Percentiles rank a stretch among this genome's conserved stretches.
phyloP scores from a whole-genome alignment of 2,797 vertebrate species.

The Sebastes steindachneri region DNA sequence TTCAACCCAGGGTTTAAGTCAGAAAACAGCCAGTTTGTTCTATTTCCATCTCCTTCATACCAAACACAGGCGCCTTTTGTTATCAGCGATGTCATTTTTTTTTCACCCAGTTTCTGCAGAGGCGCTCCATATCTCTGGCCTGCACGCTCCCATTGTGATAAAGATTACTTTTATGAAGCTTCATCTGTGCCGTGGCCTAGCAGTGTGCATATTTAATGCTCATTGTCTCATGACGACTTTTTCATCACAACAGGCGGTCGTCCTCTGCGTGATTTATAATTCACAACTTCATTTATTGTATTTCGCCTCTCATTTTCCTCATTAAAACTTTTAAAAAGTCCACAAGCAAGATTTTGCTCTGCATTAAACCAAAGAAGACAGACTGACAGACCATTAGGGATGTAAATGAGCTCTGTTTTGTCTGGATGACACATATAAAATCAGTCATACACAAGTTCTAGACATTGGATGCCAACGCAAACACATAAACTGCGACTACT shows the following conservation, averaged over 20 bases:
- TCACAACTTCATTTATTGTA: constrained; percentile 32
- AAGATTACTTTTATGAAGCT: constrained; percentile 46
- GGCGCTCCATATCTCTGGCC: constrained; percentile 39
- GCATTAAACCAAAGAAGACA: constrained; percentile 4
- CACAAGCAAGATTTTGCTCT: constrained; percentile 27
- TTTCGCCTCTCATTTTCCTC: constrained; percentile 34
- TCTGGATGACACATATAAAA: background rate
- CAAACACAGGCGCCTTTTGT: constrained; percentile 25
- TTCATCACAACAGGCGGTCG: constrained; percentile 11
- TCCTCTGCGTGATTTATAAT: constrained; percentile 32
- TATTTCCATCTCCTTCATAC: constrained; percentile 25
- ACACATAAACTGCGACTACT: background rate
- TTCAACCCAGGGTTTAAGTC: constrained; percentile 26
- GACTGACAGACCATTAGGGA: constrained; percentile 10
- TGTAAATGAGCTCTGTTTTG: constrained; percentile 21
- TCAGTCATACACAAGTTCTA: background rate
- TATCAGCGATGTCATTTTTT: constrained; percentile 22
- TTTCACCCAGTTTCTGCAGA: background rate
- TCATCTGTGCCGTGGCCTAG: background rate
- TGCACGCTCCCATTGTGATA: constrained; percentile 42
- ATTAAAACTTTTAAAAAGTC: constrained; percentile 55
- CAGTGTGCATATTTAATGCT: constrained; percentile 38
- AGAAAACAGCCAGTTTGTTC: constrained; percentile 41
- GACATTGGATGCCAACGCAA: background rate
- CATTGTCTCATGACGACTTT: constrained; percentile 7